Percentiles rank a stretch among this genome's conserved stretches.
Conservation (phyloP, 2,113 vertebrate genomes). For the Octodon degus region DNA sequence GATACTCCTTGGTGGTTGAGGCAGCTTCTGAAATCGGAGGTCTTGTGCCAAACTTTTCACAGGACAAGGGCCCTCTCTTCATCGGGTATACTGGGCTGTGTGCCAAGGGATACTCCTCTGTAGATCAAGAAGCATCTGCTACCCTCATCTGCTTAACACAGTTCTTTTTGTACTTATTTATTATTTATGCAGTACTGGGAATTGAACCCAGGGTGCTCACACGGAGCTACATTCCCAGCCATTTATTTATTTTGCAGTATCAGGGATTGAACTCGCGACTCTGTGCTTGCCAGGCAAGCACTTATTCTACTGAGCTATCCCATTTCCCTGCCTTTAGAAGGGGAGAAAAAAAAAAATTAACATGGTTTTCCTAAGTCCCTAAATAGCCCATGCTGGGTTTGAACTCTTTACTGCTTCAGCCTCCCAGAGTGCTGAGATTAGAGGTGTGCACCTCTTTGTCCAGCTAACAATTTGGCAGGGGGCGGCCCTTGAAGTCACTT, state of each 20-base stretch:
- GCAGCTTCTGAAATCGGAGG: background rate
- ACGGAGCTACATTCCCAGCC: background rate
- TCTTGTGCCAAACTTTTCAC: background rate
- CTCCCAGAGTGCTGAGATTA: background rate
- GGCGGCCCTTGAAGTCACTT: too few relatives aligned
- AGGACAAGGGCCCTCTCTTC: background rate
- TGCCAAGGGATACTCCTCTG: background rate
- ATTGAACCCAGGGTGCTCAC: background rate
- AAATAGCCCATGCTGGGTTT: background rate
- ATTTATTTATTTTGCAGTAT: too few relatives aligned
- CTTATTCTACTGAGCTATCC: too few relatives aligned
- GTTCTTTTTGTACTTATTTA: background rate
- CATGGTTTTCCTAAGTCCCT: background rate
- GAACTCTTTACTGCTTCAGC: background rate
- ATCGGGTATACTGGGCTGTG: background rate
- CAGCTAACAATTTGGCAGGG: background rate
- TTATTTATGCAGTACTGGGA: background rate
- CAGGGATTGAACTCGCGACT: too few relatives aligned
- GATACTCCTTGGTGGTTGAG: fast-evolving
- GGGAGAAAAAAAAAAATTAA: background rate
- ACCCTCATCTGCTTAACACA: background rate
- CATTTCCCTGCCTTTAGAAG: background rate
- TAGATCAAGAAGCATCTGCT: background rate
- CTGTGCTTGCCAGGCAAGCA: too few relatives aligned
- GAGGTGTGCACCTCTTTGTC: background rate